A percentile compares a stretch with the other conserved stretches of the same genome.
Conservation (phyloP, 1,140 invertebrate species). For the Euglossa dilemma region DNA sequence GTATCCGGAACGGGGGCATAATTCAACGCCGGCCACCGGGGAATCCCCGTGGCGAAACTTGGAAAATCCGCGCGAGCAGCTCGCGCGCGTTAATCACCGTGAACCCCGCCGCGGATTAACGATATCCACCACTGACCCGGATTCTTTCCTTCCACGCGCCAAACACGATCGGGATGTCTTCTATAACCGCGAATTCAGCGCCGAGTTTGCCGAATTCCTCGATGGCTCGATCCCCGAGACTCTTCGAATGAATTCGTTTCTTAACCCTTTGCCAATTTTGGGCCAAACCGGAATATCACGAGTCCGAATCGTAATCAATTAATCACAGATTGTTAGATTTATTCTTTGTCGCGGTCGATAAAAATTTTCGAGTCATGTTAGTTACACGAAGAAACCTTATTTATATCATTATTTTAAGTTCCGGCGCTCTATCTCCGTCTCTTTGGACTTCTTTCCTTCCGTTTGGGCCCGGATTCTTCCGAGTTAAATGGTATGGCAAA, state of each 20-base stretch:
- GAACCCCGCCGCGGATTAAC: slow-evolving; percentile 35
- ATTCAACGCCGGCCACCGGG: slow-evolving; percentile 15
- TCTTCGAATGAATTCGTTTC: not conserved
- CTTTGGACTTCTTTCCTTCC: too few relatives aligned
- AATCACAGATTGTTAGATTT: too few relatives aligned
- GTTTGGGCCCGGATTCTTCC: too few relatives aligned
- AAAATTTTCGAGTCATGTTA: too few relatives aligned
- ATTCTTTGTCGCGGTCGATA: too few relatives aligned
- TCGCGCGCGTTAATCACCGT: slow-evolving; percentile 49
- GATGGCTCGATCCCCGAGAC: not conserved
- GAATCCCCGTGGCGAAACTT: slow-evolving; percentile 32
- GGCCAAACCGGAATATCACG: too few relatives aligned
- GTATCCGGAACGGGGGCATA: slow-evolving; percentile 20
- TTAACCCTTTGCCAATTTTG: not conserved
- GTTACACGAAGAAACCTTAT: too few relatives aligned
- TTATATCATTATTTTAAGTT: too few relatives aligned
- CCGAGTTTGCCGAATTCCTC: slow-evolving; percentile 21
- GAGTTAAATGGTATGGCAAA: too few relatives aligned
- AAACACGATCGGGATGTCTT: slow-evolving; percentile 10
- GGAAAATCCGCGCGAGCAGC: slow-evolving; percentile 38
- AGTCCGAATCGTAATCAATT: too few relatives aligned
- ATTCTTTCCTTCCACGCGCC: slow-evolving; percentile 31
- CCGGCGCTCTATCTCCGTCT: too few relatives aligned
- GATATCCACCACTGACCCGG: slow-evolving; percentile 43
- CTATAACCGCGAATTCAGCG: not conserved